A percentile compares a stretch with the other conserved stretches of the same genome.
Conservation (phyloP, 2,113 vertebrate species). For the Cochlearius cochlearius region DNA sequence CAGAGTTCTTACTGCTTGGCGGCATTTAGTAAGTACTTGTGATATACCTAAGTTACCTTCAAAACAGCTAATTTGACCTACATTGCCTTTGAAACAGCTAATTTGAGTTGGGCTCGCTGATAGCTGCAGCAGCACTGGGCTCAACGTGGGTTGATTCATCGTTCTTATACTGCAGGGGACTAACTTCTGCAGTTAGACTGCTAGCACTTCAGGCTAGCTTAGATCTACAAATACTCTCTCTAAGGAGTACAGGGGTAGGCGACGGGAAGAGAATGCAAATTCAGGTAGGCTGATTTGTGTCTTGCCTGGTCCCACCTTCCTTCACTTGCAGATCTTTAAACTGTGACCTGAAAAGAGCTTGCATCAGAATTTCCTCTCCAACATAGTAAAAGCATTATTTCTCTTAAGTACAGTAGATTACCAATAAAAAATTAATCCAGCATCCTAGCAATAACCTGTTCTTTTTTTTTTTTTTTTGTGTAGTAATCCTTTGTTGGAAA, state of each 20-base stretch:
- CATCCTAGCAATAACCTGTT: not conserved
- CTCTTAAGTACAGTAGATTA: not conserved
- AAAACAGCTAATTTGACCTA: not conserved
- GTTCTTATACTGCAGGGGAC: not conserved
- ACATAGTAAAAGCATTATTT: not conserved
- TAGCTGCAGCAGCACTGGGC: not conserved
- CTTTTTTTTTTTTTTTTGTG: not conserved
- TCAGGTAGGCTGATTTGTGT: not conserved
- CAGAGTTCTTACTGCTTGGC: not conserved
- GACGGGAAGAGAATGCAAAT: not conserved
- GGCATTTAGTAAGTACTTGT: not conserved
- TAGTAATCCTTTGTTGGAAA: not conserved
- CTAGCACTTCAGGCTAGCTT: not conserved
- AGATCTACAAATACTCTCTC: not conserved
- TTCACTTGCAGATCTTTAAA: not conserved
- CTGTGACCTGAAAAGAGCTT: not conserved
- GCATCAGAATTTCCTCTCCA: not conserved
- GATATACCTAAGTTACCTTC: not conserved
- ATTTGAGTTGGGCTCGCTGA: not conserved
- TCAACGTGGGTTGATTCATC: not conserved
- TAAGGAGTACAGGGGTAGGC: not conserved
- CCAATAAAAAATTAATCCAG: not conserved
- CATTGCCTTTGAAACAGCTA: not conserved
- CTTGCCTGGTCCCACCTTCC: not conserved
- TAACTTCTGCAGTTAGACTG: not conserved